Evolutionary conservation across 2,888 invertebrate species (phyloP).

Genomic region (Aquatica leii): DNA sequence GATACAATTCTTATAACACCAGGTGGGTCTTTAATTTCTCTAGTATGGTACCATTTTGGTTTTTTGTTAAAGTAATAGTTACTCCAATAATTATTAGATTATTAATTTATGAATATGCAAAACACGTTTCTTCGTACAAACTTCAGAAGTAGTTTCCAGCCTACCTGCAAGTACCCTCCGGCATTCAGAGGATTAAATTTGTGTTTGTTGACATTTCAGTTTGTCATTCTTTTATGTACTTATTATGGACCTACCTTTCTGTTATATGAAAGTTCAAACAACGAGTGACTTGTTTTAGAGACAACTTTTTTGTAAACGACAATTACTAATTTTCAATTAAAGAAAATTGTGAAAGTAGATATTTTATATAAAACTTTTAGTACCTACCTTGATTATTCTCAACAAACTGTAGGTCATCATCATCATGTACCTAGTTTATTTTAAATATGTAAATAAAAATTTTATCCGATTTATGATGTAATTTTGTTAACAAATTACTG

Average conservation of each 20-base stretch:
- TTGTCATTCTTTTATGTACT: not conserved
- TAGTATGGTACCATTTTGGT: not conserved
- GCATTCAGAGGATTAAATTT: not conserved
- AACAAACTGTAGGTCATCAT: not conserved
- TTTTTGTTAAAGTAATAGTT: not conserved
- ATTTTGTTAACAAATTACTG: not conserved
- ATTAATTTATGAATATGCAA: constrained; percentile 1
- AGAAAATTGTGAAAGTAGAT: not conserved
- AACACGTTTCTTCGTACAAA: not conserved
- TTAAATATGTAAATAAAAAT: not conserved
- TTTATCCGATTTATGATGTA: not conserved
- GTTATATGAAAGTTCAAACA: not conserved
- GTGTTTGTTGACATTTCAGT: not conserved
- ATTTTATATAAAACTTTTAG: not conserved
- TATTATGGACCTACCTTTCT: too few species aligned
- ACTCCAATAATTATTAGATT: too few species aligned
- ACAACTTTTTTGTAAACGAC: not conserved
- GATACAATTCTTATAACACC: not conserved
- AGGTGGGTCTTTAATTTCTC: not conserved
- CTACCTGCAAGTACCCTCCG: not conserved
- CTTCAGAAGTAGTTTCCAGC: not conserved
- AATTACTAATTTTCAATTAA: not conserved
- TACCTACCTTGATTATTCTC: not conserved
- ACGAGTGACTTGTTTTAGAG: not conserved
- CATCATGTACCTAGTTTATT: not conserved